Percentiles rank a stretch among this genome's conserved stretches.
Conservation (phyloP, 2,113 vertebrate genomes). For the Nothoprocta perdicaria region DNA sequence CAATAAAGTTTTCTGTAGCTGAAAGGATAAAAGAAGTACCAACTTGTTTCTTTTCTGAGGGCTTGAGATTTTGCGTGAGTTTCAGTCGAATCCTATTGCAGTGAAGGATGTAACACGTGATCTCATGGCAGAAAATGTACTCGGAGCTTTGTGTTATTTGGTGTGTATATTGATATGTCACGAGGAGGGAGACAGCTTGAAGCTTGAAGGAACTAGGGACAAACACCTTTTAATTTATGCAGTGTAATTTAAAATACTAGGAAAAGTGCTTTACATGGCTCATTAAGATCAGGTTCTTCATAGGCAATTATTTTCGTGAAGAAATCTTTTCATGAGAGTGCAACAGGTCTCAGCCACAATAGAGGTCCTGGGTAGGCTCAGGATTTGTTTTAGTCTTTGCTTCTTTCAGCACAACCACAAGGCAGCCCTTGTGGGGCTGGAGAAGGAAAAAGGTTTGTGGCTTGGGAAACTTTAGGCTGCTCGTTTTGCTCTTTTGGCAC, state of each 20-base stretch:
- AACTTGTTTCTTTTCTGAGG: neutral
- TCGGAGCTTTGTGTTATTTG: neutral
- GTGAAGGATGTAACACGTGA: neutral
- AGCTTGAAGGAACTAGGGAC: neutral
- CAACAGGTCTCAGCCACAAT: neutral
- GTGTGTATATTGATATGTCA: neutral
- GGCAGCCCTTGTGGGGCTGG: fast-evolving
- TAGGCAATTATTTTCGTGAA: neutral
- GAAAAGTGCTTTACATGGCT: neutral
- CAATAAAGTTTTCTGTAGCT: neutral
- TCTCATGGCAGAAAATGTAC: neutral
- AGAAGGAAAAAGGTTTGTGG: neutral
- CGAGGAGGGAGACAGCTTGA: neutral
- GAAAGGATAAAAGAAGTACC: neutral
- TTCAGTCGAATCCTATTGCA: neutral
- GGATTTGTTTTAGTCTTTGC: neutral
- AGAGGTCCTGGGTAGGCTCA: neutral
- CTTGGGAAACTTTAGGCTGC: neutral
- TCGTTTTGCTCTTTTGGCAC: neutral
- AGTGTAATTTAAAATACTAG: neutral
- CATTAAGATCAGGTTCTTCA: neutral
- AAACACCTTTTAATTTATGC: neutral
- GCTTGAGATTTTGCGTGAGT: neutral
- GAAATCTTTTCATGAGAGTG: neutral
- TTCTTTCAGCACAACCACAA: neutral